Evolutionary conservation across 2,797 vertebrate genomes (phyloP).

Genomic region (Channallabes apus): DNA sequence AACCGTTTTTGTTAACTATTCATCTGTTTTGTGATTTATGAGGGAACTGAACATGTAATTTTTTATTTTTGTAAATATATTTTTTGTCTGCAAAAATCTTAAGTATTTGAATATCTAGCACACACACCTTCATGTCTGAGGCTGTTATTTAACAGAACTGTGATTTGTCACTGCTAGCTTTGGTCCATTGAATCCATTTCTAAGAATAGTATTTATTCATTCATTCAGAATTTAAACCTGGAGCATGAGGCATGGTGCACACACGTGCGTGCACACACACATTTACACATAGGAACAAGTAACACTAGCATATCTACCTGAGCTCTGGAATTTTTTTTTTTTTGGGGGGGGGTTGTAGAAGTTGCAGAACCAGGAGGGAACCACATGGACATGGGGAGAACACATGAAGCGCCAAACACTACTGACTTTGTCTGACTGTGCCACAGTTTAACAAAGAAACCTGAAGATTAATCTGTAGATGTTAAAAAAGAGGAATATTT

Average conservation of each 20-base stretch:
- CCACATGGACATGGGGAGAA: not conserved
- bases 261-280: too few relatives aligned
- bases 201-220: not conserved
- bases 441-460: not conserved
- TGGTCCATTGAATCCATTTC: not conserved
- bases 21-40: not conserved
- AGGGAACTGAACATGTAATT: not conserved
- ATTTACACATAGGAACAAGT: too few relatives aligned
- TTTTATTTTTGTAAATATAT: slow-evolving; percentile 59
- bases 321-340: not conserved
- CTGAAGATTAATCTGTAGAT: not conserved
- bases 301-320: not conserved
- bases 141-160: not conserved
- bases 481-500: not conserved
- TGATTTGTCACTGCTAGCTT: not conserved
- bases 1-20: not conserved
- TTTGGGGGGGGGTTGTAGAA: too few relatives aligned
- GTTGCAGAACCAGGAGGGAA: not conserved
- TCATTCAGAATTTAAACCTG: not conserved
- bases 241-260: not conserved
- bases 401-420: not conserved
- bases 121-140: not conserved
- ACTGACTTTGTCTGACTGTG: not conserved
- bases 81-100: not conserved
- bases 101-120: slow-evolving; percentile 19